These are phyloP conservation scores for Hirundo rustica DNA, from an alignment of 2,797 vertebrate genomes.

Conservation along the genomic window DNA sequence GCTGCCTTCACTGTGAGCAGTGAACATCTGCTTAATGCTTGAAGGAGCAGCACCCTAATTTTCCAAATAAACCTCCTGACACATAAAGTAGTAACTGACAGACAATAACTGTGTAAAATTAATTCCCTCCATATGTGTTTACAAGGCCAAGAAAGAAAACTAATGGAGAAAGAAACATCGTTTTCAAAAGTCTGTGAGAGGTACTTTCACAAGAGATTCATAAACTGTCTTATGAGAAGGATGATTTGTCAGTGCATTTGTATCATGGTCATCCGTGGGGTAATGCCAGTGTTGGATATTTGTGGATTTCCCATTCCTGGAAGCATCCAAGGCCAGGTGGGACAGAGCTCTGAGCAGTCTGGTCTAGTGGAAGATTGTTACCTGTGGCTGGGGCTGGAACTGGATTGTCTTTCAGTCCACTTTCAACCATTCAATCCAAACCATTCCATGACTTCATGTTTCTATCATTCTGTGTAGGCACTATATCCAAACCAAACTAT, in stretches of 20 bases:
- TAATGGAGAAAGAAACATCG: not conserved
- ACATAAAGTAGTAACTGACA: not conserved
- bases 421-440: not conserved
- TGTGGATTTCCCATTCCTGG: not conserved
- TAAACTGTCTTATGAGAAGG: not conserved
- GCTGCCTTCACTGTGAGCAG: not conserved
- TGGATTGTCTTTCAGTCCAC: not conserved
- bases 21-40: constrained; percentile 30
- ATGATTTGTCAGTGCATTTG: not conserved
- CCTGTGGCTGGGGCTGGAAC: not conserved
- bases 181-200: not conserved
- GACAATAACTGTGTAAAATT: constrained; percentile 17
- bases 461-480: no score
- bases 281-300: not conserved
- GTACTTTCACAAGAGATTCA: not conserved
- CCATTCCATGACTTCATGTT: no score
- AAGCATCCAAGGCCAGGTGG: not conserved
- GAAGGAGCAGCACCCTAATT: constrained; percentile 41
- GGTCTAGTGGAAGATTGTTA: not conserved
- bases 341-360: not conserved
- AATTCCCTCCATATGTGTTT: constrained; percentile 10
- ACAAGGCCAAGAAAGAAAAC: not conserved
- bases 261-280: not conserved
- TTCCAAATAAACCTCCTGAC: constrained; percentile 22
- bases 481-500: not conserved